These are phyloP conservation scores for Lepidocolaptes lacrymiger DNA, from an alignment of 2,797 vertebrate genomes.

Conservation along the genomic window DNA sequence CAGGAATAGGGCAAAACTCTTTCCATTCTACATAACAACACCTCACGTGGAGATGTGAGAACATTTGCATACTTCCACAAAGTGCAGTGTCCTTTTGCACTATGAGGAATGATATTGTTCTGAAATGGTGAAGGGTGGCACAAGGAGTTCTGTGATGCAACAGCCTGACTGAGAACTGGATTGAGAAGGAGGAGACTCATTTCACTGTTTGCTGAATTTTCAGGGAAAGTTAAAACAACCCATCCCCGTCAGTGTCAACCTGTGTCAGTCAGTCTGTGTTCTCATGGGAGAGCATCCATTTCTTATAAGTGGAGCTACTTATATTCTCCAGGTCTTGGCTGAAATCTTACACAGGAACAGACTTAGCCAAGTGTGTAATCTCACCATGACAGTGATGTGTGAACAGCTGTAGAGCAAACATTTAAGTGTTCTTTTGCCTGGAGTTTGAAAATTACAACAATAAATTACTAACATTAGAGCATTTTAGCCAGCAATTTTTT, in stretches of 20 bases:
- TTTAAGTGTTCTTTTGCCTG: background rate
- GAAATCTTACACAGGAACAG: background rate
- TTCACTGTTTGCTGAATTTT: background rate
- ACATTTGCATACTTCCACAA: background rate
- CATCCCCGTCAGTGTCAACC: background rate
- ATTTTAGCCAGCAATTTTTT: background rate
- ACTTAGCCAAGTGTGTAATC: background rate
- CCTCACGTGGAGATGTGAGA: background rate
- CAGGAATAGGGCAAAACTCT: background rate
- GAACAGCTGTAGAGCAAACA: background rate
- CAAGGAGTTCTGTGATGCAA: background rate
- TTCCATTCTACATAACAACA: background rate
- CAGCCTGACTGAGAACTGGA: background rate
- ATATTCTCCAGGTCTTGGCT: background rate
- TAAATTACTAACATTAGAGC: background rate
- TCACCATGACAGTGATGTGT: background rate
- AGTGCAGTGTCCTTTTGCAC: background rate
- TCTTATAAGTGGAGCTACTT: background rate
- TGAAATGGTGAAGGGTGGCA: background rate
- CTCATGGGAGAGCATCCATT: background rate
- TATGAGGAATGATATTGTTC: background rate
- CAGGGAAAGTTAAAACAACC: background rate
- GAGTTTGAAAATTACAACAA: background rate
- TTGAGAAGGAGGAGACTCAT: background rate
- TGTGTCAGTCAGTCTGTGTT: background rate